These are phyloP conservation scores for Sinocyclocheilus grahami DNA, from an alignment of 2,113 vertebrate species.

Conservation along the genomic window DNA sequence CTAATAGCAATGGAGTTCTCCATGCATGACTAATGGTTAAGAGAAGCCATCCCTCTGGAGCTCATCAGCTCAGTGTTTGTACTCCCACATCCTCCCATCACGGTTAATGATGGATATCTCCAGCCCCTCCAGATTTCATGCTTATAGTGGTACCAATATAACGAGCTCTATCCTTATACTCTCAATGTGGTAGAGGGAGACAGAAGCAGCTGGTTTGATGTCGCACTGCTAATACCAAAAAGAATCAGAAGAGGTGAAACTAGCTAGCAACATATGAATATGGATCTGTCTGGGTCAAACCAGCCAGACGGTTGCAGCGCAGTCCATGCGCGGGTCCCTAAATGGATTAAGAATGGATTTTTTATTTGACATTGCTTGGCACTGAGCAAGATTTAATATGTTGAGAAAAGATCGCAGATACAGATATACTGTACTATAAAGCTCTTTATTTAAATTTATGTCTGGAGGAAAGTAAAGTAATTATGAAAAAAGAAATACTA, in stretches of 20 bases:
- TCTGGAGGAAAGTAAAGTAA: not conserved
- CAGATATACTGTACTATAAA: constrained; percentile 18
- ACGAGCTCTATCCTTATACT: constrained; percentile 22
- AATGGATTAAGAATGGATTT: constrained; percentile 33
- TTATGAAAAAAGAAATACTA: not conserved
- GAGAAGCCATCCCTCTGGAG: constrained; percentile 44
- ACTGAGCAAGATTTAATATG: not conserved
- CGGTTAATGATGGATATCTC: constrained; percentile 49
- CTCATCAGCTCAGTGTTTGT: constrained; percentile 29
- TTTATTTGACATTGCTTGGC: constrained; percentile 34
- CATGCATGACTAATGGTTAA: constrained; percentile 55
- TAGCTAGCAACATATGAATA: not conserved
- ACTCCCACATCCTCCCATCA: constrained; percentile 39
- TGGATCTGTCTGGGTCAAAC: constrained; percentile 2
- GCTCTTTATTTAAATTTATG: constrained; percentile 14
- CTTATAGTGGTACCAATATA: constrained; percentile 24
- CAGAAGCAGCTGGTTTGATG: constrained; percentile 1
- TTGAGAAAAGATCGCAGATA: not conserved
- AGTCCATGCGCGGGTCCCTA: constrained; percentile 2
- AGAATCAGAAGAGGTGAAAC: constrained; percentile 10
- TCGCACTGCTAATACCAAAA: not conserved
- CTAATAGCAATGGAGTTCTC: constrained; percentile 33
- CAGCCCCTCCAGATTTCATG: constrained; percentile 42
- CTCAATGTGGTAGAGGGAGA: constrained; percentile 22
- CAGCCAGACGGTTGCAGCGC: not conserved